Conservation (phyloP, 53 echinoderm and acorn worm genomes). For the Henricia sp. region DNA sequence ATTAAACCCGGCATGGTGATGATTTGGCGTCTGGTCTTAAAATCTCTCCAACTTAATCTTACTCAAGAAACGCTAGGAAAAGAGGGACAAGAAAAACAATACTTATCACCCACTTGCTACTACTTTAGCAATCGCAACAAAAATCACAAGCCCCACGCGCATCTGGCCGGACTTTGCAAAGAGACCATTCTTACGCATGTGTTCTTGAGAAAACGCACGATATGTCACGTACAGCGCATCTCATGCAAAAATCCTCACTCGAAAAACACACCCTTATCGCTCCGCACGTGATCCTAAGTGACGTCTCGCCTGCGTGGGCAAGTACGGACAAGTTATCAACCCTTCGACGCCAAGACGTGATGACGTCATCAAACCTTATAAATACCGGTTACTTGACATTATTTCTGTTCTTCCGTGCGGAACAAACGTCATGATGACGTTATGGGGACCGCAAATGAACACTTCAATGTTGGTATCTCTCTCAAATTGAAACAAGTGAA, state of each 20-base stretch:
- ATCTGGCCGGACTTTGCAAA: neutral
- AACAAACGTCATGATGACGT: neutral
- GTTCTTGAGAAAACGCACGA: neutral
- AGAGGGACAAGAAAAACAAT: neutral
- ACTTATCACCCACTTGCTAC: neutral
- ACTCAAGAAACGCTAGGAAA: neutral
- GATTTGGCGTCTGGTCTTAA: neutral
- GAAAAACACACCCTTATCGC: neutral
- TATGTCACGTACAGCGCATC: neutral
- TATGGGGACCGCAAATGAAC: neutral
- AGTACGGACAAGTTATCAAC: constrained; percentile 18
- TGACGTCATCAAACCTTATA: constrained; percentile 28
- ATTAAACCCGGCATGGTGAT: constrained; percentile 92
- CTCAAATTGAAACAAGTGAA: too few species aligned
- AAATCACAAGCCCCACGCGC: neutral
- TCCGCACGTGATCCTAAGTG: neutral
- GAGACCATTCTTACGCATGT: neutral
- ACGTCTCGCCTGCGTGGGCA: constrained; percentile 14
- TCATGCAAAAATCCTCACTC: neutral
- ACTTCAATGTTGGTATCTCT: too few species aligned
- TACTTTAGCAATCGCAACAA: neutral
- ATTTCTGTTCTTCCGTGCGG: neutral
- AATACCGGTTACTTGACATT: neutral
- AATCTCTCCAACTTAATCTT: neutral
- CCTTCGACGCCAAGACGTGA: neutral